Conservation (phyloP, 2,797 vertebrate species). For the Paratrypauchen microcephalus region DNA sequence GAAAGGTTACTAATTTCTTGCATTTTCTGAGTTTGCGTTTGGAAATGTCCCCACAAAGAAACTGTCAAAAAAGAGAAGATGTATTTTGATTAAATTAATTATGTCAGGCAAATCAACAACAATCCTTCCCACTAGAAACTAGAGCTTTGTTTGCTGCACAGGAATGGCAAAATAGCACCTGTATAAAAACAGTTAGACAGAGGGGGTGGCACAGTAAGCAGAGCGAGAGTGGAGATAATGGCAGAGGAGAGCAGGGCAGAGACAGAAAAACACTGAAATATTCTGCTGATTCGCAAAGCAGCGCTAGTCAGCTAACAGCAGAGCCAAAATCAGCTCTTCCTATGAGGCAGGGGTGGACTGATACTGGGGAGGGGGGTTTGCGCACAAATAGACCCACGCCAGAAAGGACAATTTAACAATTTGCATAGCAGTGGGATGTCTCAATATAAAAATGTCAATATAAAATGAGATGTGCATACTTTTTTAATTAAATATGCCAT, state of each 20-base stretch:
- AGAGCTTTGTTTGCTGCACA: background rate
- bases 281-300: slow-evolving; percentile 60
- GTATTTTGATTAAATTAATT: slow-evolving; percentile 1
- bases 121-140: background rate
- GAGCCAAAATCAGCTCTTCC: slow-evolving; percentile 49
- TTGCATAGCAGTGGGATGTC: too few relatives aligned
- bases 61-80: background rate
- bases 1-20: too few relatives aligned
- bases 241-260: slow-evolving; percentile 10
- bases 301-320: slow-evolving; percentile 45
- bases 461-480: background rate
- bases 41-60: background rate
- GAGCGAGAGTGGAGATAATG: background rate
- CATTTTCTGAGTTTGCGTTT: background rate
- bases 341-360: too few relatives aligned
- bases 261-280: slow-evolving; percentile 31
- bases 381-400: too few relatives aligned
- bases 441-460: background rate
- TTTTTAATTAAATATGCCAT: background rate
- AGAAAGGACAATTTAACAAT: too few relatives aligned
- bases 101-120: background rate
- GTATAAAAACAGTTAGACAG: background rate
- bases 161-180: background rate
- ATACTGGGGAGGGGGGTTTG: too few relatives aligned
- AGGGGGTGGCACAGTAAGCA: slow-evolving; percentile 21